Evolutionary conservation across 2,888 invertebrate genomes (phyloP), one percentile per base, ranked within the genome.

Genomic region (Matsumyia berberina): DNA sequence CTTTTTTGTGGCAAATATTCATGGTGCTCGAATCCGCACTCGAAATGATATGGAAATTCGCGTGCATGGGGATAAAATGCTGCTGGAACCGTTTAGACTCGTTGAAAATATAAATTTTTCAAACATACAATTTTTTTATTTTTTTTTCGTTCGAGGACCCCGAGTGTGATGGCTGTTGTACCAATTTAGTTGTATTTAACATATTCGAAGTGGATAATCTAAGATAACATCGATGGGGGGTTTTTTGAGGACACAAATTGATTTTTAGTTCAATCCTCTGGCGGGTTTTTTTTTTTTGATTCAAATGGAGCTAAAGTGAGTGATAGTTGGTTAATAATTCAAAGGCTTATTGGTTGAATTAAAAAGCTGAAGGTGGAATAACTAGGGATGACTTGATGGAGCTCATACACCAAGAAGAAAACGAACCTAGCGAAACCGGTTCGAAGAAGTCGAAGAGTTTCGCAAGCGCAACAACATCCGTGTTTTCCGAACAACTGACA

Each of bases 51-150:
- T 62, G 53, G 44, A 66, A 60, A 67, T 53, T 66, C 35, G 44
- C 15, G 31, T 49, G n/a, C 33, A 77, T 35, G n/a, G 46, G 58
- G 42, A 51, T 58, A 53, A 53, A 80, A 44, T 53, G 57, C 51
- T 74, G 37, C 11, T n/a, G n/a, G n/a, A 53, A 53, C 58, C 58
- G 35, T 80, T 67, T 80, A 49, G 53, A 69, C 11, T 62, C n/a
- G 31, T 69, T 46, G 60, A 19, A 62, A 69, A 53, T 60, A 60
- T 60, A 60, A 69, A 24, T 33, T 42, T 31, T 11, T 5, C 7
- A 2, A 66, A 66, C 39, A 29, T 5, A 24, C 37, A 31, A 24
- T 4, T 5, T 6, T 66, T 15, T 55, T 9, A 15, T n/a, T 35
- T 15, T 46, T 11, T 33, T 17, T 53, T 42, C 17, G 12, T 3